These are phyloP conservation scores for Charadrius vociferus DNA, from an alignment of 2,113 vertebrate species.

Conservation along the genomic window DNA sequence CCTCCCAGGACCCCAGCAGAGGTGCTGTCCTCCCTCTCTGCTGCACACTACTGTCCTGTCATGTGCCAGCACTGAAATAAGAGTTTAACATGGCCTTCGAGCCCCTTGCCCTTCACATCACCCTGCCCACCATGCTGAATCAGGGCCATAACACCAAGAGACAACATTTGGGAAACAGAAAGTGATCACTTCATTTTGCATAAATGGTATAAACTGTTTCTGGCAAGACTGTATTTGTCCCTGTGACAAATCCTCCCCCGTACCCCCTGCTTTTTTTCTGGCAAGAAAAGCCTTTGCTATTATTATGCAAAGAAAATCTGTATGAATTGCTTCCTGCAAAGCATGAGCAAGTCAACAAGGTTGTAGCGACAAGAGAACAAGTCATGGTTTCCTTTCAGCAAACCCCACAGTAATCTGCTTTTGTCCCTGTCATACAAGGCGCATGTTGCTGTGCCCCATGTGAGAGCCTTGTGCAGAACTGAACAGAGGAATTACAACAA, in stretches of 20 bases:
- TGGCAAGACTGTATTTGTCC: background rate
- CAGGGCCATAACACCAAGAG: background rate
- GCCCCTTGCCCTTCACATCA: background rate
- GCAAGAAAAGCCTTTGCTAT: background rate
- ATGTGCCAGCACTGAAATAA: background rate
- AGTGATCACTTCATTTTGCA: background rate
- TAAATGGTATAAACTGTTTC: background rate
- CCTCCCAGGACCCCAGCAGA: too few species aligned
- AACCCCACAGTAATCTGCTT: background rate
- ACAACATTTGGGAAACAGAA: background rate
- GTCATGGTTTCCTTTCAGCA: background rate
- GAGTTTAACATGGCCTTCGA: accelerated
- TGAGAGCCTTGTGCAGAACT: background rate
- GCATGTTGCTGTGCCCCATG: background rate
- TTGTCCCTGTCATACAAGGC: background rate
- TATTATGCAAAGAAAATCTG: background rate
- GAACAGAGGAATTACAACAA: background rate
- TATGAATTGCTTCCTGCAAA: background rate
- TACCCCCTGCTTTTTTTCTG: background rate
- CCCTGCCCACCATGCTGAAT: background rate
- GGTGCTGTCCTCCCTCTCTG: background rate
- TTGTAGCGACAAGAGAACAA: background rate
- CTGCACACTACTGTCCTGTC: too few species aligned
- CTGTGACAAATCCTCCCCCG: background rate
- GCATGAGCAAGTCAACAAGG: background rate